Percentiles rank a stretch among this genome's conserved stretches.
Evolutionary conservation across 2,113 vertebrate species (phyloP).

Genomic region (Clinocottus analis): DNA sequence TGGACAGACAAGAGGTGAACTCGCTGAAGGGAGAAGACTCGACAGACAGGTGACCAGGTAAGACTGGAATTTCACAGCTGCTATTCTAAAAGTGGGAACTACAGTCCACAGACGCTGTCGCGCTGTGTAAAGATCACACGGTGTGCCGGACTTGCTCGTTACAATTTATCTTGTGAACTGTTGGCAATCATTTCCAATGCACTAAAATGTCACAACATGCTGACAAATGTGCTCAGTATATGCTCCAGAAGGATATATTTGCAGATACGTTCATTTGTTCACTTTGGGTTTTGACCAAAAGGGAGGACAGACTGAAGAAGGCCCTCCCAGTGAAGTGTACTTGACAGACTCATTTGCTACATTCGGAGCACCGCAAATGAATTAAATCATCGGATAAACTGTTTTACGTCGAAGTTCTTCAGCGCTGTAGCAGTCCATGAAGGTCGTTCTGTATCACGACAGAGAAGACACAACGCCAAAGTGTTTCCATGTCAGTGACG

Average conservation of each 20-base stretch:
- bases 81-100: background rate
- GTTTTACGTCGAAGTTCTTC: background rate
- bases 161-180: background rate
- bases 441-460: background rate
- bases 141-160: background rate
- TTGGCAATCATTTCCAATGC: background rate
- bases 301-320: background rate
- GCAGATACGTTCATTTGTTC: background rate
- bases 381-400: background rate
- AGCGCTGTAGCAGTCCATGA: background rate
- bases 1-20: constrained; percentile 20
- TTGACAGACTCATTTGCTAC: background rate
- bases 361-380: background rate
- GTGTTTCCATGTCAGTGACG: constrained; percentile 23
- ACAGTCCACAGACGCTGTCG: background rate
- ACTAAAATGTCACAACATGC: background rate
- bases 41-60: constrained; percentile 65
- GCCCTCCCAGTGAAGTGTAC: background rate
- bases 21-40: constrained; percentile 10
- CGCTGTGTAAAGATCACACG: constrained; percentile 6
- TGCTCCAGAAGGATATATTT: background rate
- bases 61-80: constrained; percentile 22
- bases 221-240: background rate
- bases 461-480: background rate
- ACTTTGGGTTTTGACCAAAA: background rate